Conservation (phyloP, 2,888 invertebrate genomes). For the Poecilus cupreus region DNA sequence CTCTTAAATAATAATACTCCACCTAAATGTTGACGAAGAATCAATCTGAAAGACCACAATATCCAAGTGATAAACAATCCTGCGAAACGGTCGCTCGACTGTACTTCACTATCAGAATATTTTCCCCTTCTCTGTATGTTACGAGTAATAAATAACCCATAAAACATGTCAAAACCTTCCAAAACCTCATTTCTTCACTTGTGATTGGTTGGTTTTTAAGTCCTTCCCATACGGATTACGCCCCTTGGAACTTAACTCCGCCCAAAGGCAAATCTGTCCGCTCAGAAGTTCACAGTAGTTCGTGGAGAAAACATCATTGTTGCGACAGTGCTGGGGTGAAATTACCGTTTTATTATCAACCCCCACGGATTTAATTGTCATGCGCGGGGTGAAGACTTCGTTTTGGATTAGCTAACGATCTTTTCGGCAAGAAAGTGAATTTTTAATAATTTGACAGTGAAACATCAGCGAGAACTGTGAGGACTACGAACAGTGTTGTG, state of each 20-base stretch:
- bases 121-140: slow-evolving; percentile 66
- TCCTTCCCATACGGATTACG: slow-evolving; percentile 64
- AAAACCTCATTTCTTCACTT: slow-evolving; percentile 63
- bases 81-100: background rate
- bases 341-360: slow-evolving; percentile 31
- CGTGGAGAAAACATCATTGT: slow-evolving; percentile 69
- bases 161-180: slow-evolving; percentile 68
- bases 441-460: background rate
- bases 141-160: slow-evolving; percentile 70
- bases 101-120: slow-evolving; percentile 1
- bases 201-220: slow-evolving; percentile 66
- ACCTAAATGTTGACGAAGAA: background rate
- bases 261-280: slow-evolving; percentile 66
- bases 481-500: background rate
- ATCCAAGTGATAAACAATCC: background rate
- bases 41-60: background rate
- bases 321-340: slow-evolving; percentile 14
- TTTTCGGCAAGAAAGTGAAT: background rate
- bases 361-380: slow-evolving; percentile 34
- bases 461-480: slow-evolving; percentile 1
- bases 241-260: slow-evolving; percentile 67
- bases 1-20: too few species aligned
- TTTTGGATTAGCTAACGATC: background rate
- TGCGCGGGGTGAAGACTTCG: background rate
- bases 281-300: slow-evolving; percentile 70